A percentile compares a stretch with the other conserved stretches of the same genome.
Evolutionary conservation across 1,140 invertebrate species (phyloP).

Genomic region (Anoplolepis gracilipes): DNA sequence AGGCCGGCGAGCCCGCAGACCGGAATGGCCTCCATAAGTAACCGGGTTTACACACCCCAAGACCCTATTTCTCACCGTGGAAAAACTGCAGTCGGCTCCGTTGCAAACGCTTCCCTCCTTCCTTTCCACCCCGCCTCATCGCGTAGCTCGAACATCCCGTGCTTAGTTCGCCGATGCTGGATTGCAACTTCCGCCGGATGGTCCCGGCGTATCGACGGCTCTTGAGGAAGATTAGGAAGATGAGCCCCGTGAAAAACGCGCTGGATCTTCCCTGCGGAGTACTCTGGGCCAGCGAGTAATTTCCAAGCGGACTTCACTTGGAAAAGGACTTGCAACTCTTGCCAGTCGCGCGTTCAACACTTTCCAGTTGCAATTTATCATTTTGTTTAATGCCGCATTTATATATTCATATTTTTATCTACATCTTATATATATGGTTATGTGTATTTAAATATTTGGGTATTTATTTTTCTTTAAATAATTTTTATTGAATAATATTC

Average conservation of each 20-base stretch:
- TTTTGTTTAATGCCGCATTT: neutral
- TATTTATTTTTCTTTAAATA: too few species aligned
- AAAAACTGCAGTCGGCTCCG: constrained; percentile 80
- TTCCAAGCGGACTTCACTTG: constrained; percentile 26
- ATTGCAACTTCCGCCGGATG: constrained; percentile 68
- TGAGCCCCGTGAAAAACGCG: constrained; percentile 73
- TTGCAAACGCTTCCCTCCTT: constrained; percentile 62
- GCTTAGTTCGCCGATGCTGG: constrained; percentile 59
- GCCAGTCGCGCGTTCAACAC: constrained; percentile 8
- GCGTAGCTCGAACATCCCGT: constrained; percentile 26
- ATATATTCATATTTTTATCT: constrained; percentile 28
- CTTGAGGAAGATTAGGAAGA: constrained; percentile 72
- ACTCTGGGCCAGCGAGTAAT: constrained; percentile 9
- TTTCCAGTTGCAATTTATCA: neutral
- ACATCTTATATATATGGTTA: neutral
- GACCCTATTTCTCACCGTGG: constrained; percentile 83
- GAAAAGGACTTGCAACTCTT: constrained; percentile 16
- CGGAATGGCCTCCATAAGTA: constrained; percentile 85
- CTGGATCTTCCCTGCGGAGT: constrained; percentile 52
- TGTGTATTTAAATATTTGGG: too few species aligned
- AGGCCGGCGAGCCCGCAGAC: constrained; percentile 79
- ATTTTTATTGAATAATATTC: too few species aligned
- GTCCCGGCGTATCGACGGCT: constrained; percentile 68
- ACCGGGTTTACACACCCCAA: constrained; percentile 84
- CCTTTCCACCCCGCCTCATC: constrained; percentile 32